Conservation (phyloP, 1,140 invertebrate genomes). For the Hydropsyche tenuis region DNA sequence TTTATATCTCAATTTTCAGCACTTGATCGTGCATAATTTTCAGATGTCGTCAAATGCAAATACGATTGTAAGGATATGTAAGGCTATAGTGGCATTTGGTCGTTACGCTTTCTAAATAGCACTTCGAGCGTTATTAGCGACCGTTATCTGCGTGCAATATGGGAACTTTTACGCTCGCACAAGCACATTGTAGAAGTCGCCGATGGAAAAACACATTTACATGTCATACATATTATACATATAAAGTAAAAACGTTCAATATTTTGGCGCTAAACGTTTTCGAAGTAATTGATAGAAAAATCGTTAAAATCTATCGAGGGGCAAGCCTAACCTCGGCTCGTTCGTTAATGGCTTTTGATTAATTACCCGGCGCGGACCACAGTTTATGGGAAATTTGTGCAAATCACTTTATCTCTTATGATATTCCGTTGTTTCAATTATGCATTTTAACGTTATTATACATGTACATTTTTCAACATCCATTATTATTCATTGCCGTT, state of each 20-base stretch:
- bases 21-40: no score
- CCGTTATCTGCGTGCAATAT: constrained; percentile 30
- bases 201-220: neutral
- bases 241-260: neutral
- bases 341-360: constrained; percentile 20
- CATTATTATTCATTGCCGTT: neutral
- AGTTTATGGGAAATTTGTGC: constrained; percentile 19
- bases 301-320: constrained; percentile 1
- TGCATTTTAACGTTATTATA: neutral
- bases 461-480: neutral
- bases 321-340: neutral
- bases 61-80: no score
- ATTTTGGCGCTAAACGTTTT: neutral
- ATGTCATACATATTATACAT: neutral
- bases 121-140: constrained; percentile 23
- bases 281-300: constrained; percentile 18
- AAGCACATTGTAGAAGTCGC: constrained; percentile 20
- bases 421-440: constrained; percentile 19
- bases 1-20: no score
- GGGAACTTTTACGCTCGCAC: constrained; percentile 23
- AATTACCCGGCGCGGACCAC: neutral
- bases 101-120: constrained; percentile 37
- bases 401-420: constrained; percentile 19
- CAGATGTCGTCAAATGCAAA: no score
- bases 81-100: neutral